Base-by-base conservation (phyloP, 2,888 invertebrate species). In the Xestia sexstrigata region DNA sequence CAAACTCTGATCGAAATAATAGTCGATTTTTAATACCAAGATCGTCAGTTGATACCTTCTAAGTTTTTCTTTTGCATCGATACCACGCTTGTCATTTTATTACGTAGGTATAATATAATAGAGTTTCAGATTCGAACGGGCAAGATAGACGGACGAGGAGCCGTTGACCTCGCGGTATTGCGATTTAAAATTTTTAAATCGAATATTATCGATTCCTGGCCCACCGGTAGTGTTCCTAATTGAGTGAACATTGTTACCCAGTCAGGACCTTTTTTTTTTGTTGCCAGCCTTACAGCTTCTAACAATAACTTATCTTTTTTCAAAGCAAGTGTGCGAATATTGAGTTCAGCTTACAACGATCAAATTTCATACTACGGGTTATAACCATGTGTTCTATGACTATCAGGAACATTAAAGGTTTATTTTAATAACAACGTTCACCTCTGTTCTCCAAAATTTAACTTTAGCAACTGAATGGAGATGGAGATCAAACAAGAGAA, bases 111-210 rank as follows among this genome's bases (percentile, higher is more conserved):
- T 75, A 82, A 81, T 81, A 84, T 78, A 82, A 82, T 78, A 85
- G 81, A 87, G 74, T 76, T 87, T 87, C 70, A 76, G 82, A 88
- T 84, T 76, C 70, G 84, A 84, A 82, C 81, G 78, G 76, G 66
- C 73, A 77, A 80, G 62, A 65, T 71, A 74, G 79, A 71, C 74
- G 70, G 69, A 76, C 67, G 63, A 67, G 52, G 72, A 85, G 88
- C 20, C 86, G 67, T 87, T 88, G 88, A 88, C 87, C 88, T 60
- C 86, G 45, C 52, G 5, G 58, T 77, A 76, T 81, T 71, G 75
- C 77, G 74, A 79, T 69, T 78, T 81, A 69, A 81, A 82, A 79
- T 76, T 82, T 85, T 35, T 70, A 81, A 82, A 70, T 75, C 47
- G 20, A 66, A 75, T 66, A 70, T 65, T 70, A 88, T 78, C 74